Evolutionary conservation across 2,888 invertebrate species (phyloP).

Genomic region (Epinotia bilunana): DNA sequence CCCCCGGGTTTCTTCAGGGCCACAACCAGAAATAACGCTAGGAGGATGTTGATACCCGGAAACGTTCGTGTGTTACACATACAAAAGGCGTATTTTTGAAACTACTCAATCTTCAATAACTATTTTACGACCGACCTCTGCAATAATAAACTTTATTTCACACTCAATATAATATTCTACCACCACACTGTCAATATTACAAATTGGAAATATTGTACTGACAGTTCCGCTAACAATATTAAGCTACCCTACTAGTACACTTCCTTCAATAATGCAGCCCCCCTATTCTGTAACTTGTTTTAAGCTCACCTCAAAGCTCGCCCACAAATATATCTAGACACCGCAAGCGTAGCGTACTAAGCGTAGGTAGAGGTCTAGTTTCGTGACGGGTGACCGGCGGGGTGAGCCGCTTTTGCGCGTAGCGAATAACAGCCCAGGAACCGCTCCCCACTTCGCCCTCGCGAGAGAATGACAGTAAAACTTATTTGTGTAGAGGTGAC

Average conservation of each 20-base stretch:
- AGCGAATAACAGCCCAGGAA: too few relatives aligned
- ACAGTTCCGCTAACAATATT: slow-evolving; percentile 17
- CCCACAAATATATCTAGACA: too few relatives aligned
- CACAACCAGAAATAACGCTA: too few relatives aligned
- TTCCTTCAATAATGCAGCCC: slow-evolving; percentile 33
- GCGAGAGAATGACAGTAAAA: background rate
- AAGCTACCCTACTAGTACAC: slow-evolving; percentile 9
- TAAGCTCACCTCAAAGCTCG: too few relatives aligned
- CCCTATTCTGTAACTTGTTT: too few relatives aligned
- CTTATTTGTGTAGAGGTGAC: background rate
- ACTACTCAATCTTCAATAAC: background rate
- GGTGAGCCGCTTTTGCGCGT: too few relatives aligned
- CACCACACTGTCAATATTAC: slow-evolving; percentile 12
- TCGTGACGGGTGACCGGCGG: too few relatives aligned
- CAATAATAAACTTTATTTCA: background rate
- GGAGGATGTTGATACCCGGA: too few relatives aligned
- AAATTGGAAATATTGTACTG: slow-evolving; percentile 19
- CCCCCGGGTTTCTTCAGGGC: too few relatives aligned
- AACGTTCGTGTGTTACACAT: too few relatives aligned
- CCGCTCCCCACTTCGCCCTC: slow-evolving; percentile 5
- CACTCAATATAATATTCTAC: slow-evolving; percentile 2
- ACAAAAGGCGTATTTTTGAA: background rate
- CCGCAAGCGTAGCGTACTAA: too few relatives aligned
- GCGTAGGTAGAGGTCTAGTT: too few relatives aligned
- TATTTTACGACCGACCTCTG: background rate